phyloP scores from a whole-genome alignment of 2,113 vertebrate genomes.

The Seriola aureovittata region DNA sequence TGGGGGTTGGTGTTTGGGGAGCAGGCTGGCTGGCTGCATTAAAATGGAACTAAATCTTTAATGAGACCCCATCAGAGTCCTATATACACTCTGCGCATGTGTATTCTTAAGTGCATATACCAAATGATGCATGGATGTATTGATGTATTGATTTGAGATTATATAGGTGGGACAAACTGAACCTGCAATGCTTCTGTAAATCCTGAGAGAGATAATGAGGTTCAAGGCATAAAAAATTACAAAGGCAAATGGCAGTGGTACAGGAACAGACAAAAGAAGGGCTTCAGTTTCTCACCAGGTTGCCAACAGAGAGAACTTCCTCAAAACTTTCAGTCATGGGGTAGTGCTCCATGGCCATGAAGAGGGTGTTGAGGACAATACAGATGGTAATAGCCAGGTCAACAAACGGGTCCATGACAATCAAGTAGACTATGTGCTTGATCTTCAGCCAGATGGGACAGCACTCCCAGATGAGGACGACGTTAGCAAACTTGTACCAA shows the following conservation, averaged over 20 bases:
- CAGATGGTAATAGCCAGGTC: conserved; percentile 99
- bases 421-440: conserved; percentile 94
- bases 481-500: conserved; percentile 98
- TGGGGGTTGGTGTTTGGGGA: conserved; percentile 55
- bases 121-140: conserved; percentile 57
- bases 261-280: conserved; percentile 2
- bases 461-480: conserved; percentile 98
- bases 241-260: conserved; percentile 3
- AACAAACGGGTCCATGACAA: conserved; percentile 99
- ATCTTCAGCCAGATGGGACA: conserved; percentile 93
- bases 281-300: conserved; percentile 89
- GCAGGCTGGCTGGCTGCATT: conserved; percentile 69
- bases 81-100: conserved; percentile 48
- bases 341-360: conserved; percentile 99
- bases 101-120: conserved; percentile 71
- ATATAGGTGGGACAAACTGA: conserved; percentile 46
- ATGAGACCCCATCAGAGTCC: conserved; percentile 73
- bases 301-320: conserved; percentile 89
- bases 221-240: conserved; percentile 11
- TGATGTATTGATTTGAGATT: conserved; percentile 57
- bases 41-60: conserved; percentile 79
- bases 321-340: conserved; percentile 93
- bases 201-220: conserved; percentile 22
- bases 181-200: conserved; percentile 49
- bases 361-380: conserved; percentile 97